phyloP scores from a whole-genome alignment of 1,140 invertebrate species.

The Sitobion miscanthi region DNA sequence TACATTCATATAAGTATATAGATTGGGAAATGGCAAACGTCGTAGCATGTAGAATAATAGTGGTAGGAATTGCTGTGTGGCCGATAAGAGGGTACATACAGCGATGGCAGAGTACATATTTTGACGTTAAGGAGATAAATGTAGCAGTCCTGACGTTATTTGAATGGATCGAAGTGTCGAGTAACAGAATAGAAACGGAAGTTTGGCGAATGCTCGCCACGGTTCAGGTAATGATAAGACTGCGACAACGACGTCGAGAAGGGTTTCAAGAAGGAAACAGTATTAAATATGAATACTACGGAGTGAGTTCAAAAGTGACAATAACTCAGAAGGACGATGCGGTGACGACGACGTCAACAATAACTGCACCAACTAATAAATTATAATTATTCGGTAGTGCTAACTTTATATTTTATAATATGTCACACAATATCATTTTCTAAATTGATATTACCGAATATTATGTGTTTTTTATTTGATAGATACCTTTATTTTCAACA shows the following conservation, averaged over 20 bases:
- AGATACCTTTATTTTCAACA: background rate
- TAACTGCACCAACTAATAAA: background rate
- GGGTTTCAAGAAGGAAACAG: background rate
- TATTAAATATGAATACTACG: slow-evolving; percentile 40
- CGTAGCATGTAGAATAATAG: background rate
- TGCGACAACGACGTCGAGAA: background rate
- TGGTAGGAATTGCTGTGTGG: background rate
- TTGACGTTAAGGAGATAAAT: slow-evolving; percentile 49
- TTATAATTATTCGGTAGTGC: background rate
- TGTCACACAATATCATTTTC: background rate
- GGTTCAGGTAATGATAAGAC: slow-evolving; percentile 22
- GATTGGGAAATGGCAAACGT: background rate
- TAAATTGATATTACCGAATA: background rate
- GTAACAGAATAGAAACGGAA: slow-evolving; percentile 25
- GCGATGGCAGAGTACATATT: background rate
- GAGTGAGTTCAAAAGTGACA: slow-evolving; percentile 31
- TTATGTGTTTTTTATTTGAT: background rate
- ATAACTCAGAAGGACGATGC: background rate
- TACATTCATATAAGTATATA: background rate
- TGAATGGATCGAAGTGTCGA: slow-evolving; percentile 31
- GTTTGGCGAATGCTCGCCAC: slow-evolving; percentile 17
- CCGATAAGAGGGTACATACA: background rate
- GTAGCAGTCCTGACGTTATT: background rate
- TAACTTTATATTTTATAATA: background rate
- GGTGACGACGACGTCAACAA: background rate